These are phyloP conservation scores for Saturnia pavonia DNA, from an alignment of 2,888 invertebrate genomes.

Conservation along the genomic window DNA sequence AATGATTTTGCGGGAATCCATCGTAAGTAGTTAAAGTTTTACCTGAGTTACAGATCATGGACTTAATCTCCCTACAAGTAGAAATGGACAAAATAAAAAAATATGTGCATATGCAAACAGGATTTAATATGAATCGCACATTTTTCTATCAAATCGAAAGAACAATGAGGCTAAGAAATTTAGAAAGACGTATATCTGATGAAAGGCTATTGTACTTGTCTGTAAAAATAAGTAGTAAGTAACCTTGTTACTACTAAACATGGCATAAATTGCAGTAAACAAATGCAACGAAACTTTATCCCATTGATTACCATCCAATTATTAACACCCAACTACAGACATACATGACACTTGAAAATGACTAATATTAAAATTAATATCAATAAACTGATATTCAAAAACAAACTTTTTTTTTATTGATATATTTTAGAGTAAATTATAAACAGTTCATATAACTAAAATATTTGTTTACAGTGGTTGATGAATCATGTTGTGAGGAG, in stretches of 20 bases:
- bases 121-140: slow-evolving; percentile 43
- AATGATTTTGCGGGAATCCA: neutral
- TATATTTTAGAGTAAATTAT: neutral
- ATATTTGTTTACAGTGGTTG: slow-evolving; percentile 20
- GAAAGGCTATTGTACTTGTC: slow-evolving; percentile 42
- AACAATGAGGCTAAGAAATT: slow-evolving; percentile 44
- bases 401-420: neutral
- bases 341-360: neutral
- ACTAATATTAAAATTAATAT: neutral
- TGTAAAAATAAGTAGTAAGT: slow-evolving; percentile 46
- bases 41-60: slow-evolving; percentile 44
- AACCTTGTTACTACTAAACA: neutral
- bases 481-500: slow-evolving; percentile 4
- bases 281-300: neutral
- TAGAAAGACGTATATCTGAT: slow-evolving; percentile 40
- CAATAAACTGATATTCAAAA: too few relatives aligned
- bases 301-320: too few relatives aligned
- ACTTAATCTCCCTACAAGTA: slow-evolving; percentile 46
- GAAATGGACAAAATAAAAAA: slow-evolving; percentile 44
- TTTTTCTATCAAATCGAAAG: slow-evolving; percentile 46
- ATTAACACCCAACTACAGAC: neutral
- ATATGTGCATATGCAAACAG: slow-evolving; percentile 49
- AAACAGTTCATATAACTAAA: neutral
- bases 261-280: neutral
- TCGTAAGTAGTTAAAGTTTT: neutral